Evolutionary conservation across 2,888 invertebrate species (phyloP).

Genomic region (Himalopsyche anomala): DNA sequence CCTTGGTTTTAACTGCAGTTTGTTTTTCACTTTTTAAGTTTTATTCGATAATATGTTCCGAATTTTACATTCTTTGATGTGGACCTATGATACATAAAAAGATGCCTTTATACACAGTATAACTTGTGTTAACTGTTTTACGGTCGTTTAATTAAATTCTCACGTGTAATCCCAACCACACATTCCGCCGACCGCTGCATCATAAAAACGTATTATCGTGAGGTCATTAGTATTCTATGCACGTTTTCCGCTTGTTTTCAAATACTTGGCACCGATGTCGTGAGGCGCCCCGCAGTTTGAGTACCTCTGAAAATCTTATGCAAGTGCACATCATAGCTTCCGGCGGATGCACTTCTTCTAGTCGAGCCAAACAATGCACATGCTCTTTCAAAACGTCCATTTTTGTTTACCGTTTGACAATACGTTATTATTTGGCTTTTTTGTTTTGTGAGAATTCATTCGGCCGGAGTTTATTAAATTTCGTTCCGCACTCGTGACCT

Average conservation of each 20-base stretch:
- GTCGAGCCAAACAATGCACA: not conserved
- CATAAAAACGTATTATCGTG: not conserved
- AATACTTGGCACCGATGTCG: not conserved
- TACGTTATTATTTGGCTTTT: not conserved
- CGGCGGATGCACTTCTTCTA: conserved; percentile 6
- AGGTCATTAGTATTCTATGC: not conserved
- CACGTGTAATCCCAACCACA: not conserved
- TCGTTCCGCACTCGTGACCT: not conserved
- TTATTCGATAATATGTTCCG: too few relatives aligned
- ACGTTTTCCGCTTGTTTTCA: not conserved
- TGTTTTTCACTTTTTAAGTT: too few relatives aligned
- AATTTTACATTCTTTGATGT: too few relatives aligned
- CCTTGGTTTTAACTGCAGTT: too few relatives aligned
- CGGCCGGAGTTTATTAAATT: not conserved
- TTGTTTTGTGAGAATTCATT: not conserved
- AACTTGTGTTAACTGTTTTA: too few relatives aligned
- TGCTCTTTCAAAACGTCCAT: not conserved
- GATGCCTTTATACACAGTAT: too few relatives aligned
- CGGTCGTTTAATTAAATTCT: too few relatives aligned
- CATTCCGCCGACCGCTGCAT: not conserved
- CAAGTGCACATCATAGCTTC: conserved; percentile 13
- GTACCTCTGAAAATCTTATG: not conserved
- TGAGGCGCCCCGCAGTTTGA: not conserved
- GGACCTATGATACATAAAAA: too few relatives aligned
- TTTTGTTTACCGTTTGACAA: not conserved